Evolutionary conservation across 2,888 invertebrate species (phyloP).

Genomic region (Himalopsyche japonica): DNA sequence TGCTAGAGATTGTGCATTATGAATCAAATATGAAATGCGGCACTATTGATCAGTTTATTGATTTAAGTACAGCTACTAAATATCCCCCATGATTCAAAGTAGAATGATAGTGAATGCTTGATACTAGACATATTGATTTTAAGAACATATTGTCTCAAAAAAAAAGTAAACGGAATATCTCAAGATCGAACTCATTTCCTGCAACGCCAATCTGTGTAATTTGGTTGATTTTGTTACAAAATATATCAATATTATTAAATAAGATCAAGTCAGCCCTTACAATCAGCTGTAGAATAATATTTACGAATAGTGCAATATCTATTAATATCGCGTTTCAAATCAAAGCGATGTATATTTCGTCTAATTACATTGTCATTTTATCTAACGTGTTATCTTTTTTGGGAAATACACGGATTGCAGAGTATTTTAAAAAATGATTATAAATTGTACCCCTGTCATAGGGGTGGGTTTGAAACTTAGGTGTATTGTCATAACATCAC

Average conservation of each 20-base stretch:
- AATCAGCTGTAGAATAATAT: conserved; percentile 12
- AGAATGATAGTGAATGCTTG: no score
- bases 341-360: neutral
- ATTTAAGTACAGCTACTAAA: neutral
- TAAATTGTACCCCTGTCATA: conserved; percentile 2
- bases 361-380: neutral
- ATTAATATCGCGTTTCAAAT: neutral
- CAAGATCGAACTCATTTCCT: no score
- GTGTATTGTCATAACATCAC: conserved; percentile 9
- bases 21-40: no score
- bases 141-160: neutral
- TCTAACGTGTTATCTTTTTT: neutral
- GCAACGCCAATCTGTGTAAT: neutral
- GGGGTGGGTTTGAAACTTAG: conserved; percentile 16
- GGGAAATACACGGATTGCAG: neutral
- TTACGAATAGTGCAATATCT: neutral
- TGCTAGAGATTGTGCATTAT: no score
- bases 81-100: neutral
- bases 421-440: neutral
- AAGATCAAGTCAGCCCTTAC: neutral
- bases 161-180: no score
- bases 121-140: neutral
- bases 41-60: neutral
- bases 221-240: neutral
- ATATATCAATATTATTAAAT: neutral